Percentiles rank a stretch among this genome's conserved stretches.
Conservation (phyloP, 2,113 vertebrate species). For the Solenodon paradoxus region DNA sequence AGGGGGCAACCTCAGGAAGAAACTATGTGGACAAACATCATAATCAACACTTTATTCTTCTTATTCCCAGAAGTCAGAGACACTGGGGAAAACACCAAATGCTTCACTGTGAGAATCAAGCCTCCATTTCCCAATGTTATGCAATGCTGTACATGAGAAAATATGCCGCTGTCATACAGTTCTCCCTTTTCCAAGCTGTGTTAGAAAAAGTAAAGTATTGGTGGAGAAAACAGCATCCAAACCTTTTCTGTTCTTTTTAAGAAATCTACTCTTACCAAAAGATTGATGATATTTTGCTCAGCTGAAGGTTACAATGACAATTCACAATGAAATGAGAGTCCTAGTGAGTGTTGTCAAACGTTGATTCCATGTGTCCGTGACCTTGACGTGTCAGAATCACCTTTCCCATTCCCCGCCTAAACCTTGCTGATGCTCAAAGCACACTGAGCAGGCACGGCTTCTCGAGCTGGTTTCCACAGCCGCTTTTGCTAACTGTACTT, state of each 20-base stretch:
- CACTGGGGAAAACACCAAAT: neutral
- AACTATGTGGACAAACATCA: neutral
- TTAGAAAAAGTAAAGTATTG: neutral
- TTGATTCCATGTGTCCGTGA: neutral
- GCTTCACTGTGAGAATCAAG: neutral
- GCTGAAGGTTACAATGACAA: neutral
- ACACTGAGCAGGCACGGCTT: neutral
- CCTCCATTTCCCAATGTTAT: neutral
- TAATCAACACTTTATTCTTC: neutral
- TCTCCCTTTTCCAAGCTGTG: neutral
- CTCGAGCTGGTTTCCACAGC: neutral
- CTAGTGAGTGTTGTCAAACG: neutral
- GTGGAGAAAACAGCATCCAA: neutral
- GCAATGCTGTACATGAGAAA: neutral
- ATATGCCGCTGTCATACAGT: neutral
- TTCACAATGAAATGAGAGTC: neutral
- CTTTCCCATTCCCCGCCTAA: neutral
- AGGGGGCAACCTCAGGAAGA: neutral
- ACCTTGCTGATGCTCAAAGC: neutral
- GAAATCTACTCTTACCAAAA: neutral
- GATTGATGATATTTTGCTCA: neutral
- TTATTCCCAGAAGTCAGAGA: neutral
- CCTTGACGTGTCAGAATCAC: neutral
- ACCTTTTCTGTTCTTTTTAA: neutral
- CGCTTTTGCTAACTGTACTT: neutral